A percentile compares a stretch with the other conserved stretches of the same genome.
These are phyloP conservation scores for Diploscapter pachys DNA, from an alignment of 1,140 invertebrate genomes.

Conservation along the genomic window DNA sequence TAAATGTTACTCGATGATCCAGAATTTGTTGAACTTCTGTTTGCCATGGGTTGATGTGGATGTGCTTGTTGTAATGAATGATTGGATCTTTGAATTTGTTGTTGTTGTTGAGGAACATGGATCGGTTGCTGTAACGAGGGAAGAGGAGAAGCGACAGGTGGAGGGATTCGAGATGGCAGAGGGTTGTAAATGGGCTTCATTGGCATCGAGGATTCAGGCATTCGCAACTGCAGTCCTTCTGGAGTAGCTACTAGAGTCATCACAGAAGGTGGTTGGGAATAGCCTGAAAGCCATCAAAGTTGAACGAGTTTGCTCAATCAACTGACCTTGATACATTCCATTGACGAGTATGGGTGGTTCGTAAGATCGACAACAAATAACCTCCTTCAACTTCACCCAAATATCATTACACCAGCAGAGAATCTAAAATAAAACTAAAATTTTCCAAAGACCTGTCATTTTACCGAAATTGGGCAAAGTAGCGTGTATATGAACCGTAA, in stretches of 20 bases:
- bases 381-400: slow-evolving; percentile 12
- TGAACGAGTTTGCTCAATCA: no score
- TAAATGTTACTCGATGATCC: no score
- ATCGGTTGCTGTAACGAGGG: no score
- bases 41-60: no score
- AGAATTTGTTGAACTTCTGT: no score
- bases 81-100: no score
- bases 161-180: no score
- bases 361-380: slow-evolving; percentile 12
- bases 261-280: neutral
- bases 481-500: slow-evolving; percentile 9
- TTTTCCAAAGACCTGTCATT: neutral
- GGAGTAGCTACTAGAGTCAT: slow-evolving; percentile 16
- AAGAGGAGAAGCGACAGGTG: no score
- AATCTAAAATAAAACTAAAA: slow-evolving; percentile 8
- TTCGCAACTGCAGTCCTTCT: slow-evolving; percentile 9
- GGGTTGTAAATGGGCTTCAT: neutral
- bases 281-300: slow-evolving; percentile 6
- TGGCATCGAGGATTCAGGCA: slow-evolving; percentile 3
- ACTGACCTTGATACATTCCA: neutral
- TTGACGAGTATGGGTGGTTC: slow-evolving; percentile 10
- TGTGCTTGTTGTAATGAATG: no score
- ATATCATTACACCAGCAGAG: slow-evolving; percentile 21
- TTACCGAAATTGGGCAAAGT: slow-evolving; percentile 6
- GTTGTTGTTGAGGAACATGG: no score